Percentiles rank a stretch among this genome's conserved stretches.
Conservation (phyloP, 2,888 invertebrate genomes). For the Trachelus iudaicus region DNA sequence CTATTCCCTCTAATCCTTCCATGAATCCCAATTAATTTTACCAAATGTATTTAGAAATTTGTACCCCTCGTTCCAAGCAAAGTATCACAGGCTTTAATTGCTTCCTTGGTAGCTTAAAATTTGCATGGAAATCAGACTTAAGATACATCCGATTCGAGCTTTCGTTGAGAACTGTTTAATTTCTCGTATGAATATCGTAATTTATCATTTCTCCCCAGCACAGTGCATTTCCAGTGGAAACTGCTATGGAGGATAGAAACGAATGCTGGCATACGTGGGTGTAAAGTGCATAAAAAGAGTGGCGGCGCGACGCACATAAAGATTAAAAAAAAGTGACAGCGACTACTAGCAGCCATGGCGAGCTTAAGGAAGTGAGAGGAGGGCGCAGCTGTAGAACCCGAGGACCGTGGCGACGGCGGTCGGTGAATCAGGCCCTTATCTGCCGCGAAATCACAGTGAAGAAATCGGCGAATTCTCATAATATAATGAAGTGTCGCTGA, state of each 20-base stretch:
- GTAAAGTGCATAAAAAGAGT: not conserved
- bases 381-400: constrained; percentile 43
- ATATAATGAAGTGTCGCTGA: constrained; percentile 37
- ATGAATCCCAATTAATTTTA: not conserved
- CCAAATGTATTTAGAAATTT: not conserved
- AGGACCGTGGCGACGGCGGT: constrained; percentile 48
- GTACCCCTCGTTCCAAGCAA: not conserved
- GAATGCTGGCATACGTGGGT: not conserved
- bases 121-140: not conserved
- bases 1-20: not conserved
- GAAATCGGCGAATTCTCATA: constrained; percentile 7
- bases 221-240: not conserved
- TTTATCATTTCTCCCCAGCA: not conserved
- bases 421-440: constrained; percentile 50
- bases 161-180: not conserved
- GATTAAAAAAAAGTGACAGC: not conserved
- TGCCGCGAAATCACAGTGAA: constrained; percentile 9
- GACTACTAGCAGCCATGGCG: not conserved
- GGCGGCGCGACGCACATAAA: not conserved
- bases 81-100: not conserved
- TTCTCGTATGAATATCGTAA: not conserved
- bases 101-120: not conserved
- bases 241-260: not conserved
- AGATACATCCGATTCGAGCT: not conserved
- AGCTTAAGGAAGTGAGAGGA: constrained; percentile 21